Percentiles rank a stretch among this genome's conserved stretches.
Conservation (phyloP, 2,888 invertebrate genomes). For the Amblyteles armatorius region DNA sequence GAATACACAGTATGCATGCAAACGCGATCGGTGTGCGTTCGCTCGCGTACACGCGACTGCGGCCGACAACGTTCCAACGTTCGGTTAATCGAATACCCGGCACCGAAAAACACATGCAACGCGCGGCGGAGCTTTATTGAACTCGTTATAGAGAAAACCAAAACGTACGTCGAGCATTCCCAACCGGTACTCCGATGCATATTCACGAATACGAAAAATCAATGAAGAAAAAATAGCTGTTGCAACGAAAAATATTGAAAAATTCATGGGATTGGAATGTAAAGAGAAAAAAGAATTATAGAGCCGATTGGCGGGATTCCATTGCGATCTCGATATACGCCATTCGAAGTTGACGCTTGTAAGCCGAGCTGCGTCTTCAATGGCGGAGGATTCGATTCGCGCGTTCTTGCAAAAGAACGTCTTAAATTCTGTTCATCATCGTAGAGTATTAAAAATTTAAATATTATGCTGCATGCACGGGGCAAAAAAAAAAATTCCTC, state of each 20-base stretch:
- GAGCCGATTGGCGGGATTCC: not conserved
- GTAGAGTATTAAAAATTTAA: slow-evolving; percentile 1
- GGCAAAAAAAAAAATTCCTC: not conserved
- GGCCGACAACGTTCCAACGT: not conserved
- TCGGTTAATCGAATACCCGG: not conserved
- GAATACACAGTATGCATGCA: not conserved
- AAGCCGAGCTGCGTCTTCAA: not conserved
- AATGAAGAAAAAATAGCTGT: not conserved
- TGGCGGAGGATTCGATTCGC: not conserved
- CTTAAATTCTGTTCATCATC: not conserved
- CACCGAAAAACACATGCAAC: not conserved
- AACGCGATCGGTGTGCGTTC: not conserved
- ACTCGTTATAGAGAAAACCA: slow-evolving; percentile 10
- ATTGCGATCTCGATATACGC: not conserved
- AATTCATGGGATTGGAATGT: not conserved
- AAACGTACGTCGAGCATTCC: not conserved
- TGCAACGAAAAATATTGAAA: not conserved
- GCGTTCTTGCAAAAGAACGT: not conserved
- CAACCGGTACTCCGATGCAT: not conserved
- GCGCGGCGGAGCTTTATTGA: not conserved
- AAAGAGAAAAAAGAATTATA: not conserved
- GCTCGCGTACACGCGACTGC: not conserved
- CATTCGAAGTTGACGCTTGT: not conserved
- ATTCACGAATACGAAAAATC: not conserved
- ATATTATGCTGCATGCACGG: not conserved